phyloP scores from a whole-genome alignment of 2,888 invertebrate genomes.

The Melanargia galathea region DNA sequence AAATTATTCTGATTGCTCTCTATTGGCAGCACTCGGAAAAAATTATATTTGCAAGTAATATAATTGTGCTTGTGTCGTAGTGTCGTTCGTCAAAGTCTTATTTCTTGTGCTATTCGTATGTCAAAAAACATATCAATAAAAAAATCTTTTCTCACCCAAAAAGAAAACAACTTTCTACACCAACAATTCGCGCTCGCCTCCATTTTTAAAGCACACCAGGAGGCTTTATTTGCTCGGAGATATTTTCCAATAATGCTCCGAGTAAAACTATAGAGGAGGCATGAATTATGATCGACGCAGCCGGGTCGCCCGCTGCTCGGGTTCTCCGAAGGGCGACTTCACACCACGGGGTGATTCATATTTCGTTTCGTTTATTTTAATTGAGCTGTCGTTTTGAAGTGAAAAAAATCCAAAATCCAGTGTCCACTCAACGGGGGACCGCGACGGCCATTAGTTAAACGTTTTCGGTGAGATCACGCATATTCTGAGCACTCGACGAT shows the following conservation, averaged over 20 bases:
- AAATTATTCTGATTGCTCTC: too few relatives aligned
- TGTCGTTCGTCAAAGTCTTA: too few relatives aligned
- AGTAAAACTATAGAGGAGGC: constrained; percentile 38
- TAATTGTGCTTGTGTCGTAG: too few relatives aligned
- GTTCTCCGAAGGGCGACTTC: constrained; percentile 58
- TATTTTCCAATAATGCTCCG: constrained; percentile 26
- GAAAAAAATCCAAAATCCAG: constrained; percentile 42
- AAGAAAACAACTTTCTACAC: constrained; percentile 14
- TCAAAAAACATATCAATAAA: background rate
- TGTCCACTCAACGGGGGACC: constrained; percentile 44
- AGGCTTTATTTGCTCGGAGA: constrained; percentile 30
- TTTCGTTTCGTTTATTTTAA: constrained; percentile 47
- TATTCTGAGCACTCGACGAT: constrained; percentile 38
- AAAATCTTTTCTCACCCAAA: background rate
- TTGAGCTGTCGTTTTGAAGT: constrained; percentile 49
- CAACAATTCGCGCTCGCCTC: constrained; percentile 22
- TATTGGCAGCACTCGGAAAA: too few relatives aligned
- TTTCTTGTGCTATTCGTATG: background rate
- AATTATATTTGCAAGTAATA: too few relatives aligned
- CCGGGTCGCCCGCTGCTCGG: constrained; percentile 58
- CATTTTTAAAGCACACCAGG: constrained; percentile 20
- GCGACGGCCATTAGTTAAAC: constrained; percentile 43
- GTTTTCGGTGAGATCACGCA: constrained; percentile 42
- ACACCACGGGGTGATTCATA: constrained; percentile 48
- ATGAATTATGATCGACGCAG: constrained; percentile 40